Evolutionary conservation across 2,113 vertebrate genomes (phyloP).

Genomic region (Geothlypis trichas): DNA sequence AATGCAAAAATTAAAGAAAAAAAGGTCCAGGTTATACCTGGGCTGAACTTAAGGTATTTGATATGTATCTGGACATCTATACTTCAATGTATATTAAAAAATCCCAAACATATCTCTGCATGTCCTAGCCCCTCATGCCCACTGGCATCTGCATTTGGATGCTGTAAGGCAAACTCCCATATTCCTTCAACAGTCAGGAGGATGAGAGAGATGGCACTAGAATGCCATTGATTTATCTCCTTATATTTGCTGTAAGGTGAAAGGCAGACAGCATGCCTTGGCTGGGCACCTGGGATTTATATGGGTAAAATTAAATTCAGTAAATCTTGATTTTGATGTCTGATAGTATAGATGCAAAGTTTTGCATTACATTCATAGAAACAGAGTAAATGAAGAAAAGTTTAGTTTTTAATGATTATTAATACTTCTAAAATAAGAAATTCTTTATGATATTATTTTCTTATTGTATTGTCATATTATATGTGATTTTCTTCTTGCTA

Average conservation of each 20-base stretch:
- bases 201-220: neutral
- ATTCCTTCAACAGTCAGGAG: neutral
- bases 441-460: neutral
- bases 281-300: neutral
- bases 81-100: neutral
- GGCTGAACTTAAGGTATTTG: neutral
- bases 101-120: accelerated
- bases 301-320: neutral
- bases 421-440: neutral
- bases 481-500: neutral
- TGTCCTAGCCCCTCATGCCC: neutral
- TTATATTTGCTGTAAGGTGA: neutral
- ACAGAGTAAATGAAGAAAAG: neutral
- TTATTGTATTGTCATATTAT: neutral
- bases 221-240: neutral
- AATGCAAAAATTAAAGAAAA: neutral
- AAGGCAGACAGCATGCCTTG: neutral
- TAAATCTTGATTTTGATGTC: neutral
- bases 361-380: neutral
- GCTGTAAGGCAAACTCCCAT: neutral
- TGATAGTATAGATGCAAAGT: neutral
- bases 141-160: neutral
- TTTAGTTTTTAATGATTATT: neutral
- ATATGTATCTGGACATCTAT: neutral
- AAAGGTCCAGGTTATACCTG: neutral